phyloP scores from a whole-genome alignment of 2,888 invertebrate genomes.

The Ophraella communa region DNA sequence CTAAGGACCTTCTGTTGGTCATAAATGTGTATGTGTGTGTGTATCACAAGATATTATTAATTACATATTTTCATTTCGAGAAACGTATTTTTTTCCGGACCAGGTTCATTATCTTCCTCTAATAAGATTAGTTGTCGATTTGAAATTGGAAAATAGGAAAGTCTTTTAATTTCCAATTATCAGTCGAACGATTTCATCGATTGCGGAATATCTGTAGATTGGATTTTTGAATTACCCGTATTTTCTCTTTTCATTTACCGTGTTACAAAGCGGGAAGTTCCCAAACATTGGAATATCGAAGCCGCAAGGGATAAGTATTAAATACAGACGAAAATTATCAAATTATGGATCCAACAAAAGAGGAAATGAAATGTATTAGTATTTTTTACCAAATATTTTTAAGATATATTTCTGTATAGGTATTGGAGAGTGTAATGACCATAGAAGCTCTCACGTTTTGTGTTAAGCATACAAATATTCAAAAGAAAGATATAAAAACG shows the following conservation, averaged over 20 bases:
- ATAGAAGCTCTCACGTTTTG: too few relatives aligned
- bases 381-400: not conserved
- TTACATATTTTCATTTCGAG: slow-evolving; percentile 4
- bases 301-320: not conserved
- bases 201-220: slow-evolving; percentile 14
- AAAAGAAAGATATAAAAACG: too few relatives aligned
- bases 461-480: too few relatives aligned
- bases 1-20: too few relatives aligned
- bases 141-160: slow-evolving; percentile 22
- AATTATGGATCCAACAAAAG: not conserved
- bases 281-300: not conserved
- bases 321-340: not conserved
- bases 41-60: not conserved
- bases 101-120: slow-evolving; percentile 14
- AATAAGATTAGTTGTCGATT: slow-evolving; percentile 20
- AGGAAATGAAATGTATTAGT: not conserved
- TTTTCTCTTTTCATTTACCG: not conserved
- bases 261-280: not conserved
- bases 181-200: slow-evolving; percentile 8
- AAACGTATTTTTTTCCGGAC: slow-evolving; percentile 1
- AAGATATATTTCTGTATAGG: too few relatives aligned
- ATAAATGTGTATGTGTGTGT: too few relatives aligned
- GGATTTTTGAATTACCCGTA: not conserved
- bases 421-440: too few relatives aligned
- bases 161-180: slow-evolving; percentile 20